Base-by-base conservation (phyloP, 2,888 invertebrate genomes). In the Cephus pulcher region DNA sequence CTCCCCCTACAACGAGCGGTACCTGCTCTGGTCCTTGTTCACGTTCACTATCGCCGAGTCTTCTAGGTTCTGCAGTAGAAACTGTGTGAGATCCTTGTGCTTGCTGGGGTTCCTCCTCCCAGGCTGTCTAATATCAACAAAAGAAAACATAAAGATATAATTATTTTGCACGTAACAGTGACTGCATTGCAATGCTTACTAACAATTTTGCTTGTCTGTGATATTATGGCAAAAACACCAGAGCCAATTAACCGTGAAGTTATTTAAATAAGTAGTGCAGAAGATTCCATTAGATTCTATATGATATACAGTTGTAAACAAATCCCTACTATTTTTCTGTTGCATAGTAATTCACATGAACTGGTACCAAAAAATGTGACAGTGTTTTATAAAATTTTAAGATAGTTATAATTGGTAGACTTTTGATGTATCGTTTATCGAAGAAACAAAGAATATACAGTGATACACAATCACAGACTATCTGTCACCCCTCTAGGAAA, bases 1-100 rank as follows among this genome's bases (percentile, higher is more conserved):
- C 91, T 90, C 89, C 88, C 82, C 82, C 84, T 84, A 85, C 87
- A 86, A 83, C 79, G 84, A 74, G 80, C 82, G 84, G 83, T 80
- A 78, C 84, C 83, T 83, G 83, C 69, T 80, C 81, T 73, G 74
- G 73, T 80, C 40, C 73, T 74, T 76, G 76, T 68, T 79, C 81
- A 37, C 69, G 37, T 15, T 76, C 33, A 15, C 76, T n/a, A 68
- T 73, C 68, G 34, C 76, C 34, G 23, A 74, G 35, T 74, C 74
- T 74, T n/a, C 74, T 37, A 34, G 30, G n/a, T 68, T 75, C 68
- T 30, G 69, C 33, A 30, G 37, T 56, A 15, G 37, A 32, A 11
- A 34, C 70, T 35, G 33, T 32, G 3, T 30, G 68, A 76, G 76
- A 34, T 69, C 34, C 74, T 69, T 37, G 69, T 4, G 33, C 40